Conservation (phyloP, 1,140 invertebrate genomes). For the Euura lappo region DNA sequence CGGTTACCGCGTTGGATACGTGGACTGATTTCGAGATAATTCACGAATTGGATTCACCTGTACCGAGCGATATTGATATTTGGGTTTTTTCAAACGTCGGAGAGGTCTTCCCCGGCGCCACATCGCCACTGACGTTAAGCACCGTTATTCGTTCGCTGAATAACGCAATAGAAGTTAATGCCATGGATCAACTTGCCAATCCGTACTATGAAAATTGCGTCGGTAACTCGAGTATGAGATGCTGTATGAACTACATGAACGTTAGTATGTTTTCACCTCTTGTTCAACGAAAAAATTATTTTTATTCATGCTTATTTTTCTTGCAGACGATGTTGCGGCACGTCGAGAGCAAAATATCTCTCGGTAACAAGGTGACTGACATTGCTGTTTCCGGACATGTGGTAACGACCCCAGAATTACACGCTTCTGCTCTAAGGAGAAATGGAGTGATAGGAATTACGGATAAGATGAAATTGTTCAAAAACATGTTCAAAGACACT, state of each 20-base stretch:
- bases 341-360: constrained; percentile 51
- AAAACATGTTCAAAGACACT: constrained; percentile 20
- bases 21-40: constrained; percentile 77
- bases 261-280: constrained; percentile 45
- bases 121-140: constrained; percentile 57
- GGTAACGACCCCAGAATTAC: constrained; percentile 61
- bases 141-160: constrained; percentile 49
- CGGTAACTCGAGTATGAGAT: constrained; percentile 23
- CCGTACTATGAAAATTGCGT: not conserved
- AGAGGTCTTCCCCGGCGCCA: constrained; percentile 67
- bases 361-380: constrained; percentile 60
- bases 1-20: constrained; percentile 71
- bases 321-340: constrained; percentile 53
- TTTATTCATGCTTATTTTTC: constrained; percentile 18
- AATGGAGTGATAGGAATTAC: constrained; percentile 34
- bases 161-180: constrained; percentile 32
- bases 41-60: constrained; percentile 73
- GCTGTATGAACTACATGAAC: constrained; percentile 57
- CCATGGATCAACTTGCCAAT: not conserved
- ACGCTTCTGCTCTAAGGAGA: constrained; percentile 54
- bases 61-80: constrained; percentile 54
- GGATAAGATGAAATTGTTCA: not conserved
- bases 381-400: constrained; percentile 67
- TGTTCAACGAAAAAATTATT: not conserved
- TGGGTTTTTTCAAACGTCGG: constrained; percentile 65